Base-by-base conservation (phyloP, 1,140 invertebrate species). In the Babylonia areolata region DNA sequence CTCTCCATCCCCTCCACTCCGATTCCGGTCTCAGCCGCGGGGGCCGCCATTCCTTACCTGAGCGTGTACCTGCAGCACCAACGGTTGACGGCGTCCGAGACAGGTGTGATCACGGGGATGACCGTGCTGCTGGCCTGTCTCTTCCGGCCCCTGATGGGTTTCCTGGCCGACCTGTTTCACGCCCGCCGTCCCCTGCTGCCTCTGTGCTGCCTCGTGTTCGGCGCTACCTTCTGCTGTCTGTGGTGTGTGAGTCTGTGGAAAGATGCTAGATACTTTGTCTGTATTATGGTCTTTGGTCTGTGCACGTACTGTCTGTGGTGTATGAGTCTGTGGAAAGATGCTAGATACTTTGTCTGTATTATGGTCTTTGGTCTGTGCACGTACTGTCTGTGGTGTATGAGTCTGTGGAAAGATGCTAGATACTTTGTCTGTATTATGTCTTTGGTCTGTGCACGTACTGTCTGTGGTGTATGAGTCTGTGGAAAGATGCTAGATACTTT, bases 11-110 rank as follows among this genome's bases (percentile, higher is more conserved):
- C 15, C 17, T 11, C 23, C 54, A 42, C 17, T 46, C 2, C 31
- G 33, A 80, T 51, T 20, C 15, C 9, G 20, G 37, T 39, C 39
- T 23, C 85, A 89, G 88, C 85, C 31, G 81, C 51, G 54, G 86
- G 86, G 20, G 80, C 79, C 15, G 46, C 85, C 0, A 75, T 88
- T 33, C 88, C 87, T 35, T 88, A 84, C 73, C 42, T 89, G 77
- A 79, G 73, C 3, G 86, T 89, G 28, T 87, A 86, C 77, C 81
- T 89, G 33, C 87, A 86, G 31, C 35, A 85, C 73, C 77, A 87
- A 31, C n/a, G 77, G 6, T 81, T 89, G 51, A 86, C 54, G 33
- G 85, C 86, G 9, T 46, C 86, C 1, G 88, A 89, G 75, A 79
- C 83, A 12, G 88, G 86, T 2, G 12, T 89, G 33, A 87, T 89